Percentiles rank a stretch among this genome's conserved stretches.
phyloP scores from a whole-genome alignment of 2,113 vertebrate genomes.

The Gadus chalcogrammus region DNA sequence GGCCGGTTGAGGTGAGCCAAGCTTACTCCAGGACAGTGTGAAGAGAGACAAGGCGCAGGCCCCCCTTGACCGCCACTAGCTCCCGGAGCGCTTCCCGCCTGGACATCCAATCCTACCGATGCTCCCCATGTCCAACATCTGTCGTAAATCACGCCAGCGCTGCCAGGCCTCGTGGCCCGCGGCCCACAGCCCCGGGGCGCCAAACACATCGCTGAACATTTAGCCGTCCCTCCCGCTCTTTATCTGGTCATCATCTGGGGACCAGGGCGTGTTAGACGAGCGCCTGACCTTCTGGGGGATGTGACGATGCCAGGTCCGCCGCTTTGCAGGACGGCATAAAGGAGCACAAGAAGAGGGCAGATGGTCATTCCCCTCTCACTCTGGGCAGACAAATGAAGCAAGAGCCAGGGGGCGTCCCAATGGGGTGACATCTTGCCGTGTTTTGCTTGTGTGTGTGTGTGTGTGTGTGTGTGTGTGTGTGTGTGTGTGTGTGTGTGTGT shows the following conservation, averaged over 20 bases:
- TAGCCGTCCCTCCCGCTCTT: slow-evolving; percentile 4
- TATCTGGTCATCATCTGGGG: neutral
- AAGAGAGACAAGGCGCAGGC: slow-evolving; percentile 27
- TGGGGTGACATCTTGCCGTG: slow-evolving; percentile 17
- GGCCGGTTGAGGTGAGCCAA: slow-evolving; percentile 8
- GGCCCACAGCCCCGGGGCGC: neutral
- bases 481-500: too few species aligned
- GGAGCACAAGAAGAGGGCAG: slow-evolving; percentile 39
- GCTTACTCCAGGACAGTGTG: slow-evolving; percentile 28
- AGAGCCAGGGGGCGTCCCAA: neutral
- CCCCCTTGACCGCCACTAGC: neutral
- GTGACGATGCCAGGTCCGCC: neutral
- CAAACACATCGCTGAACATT: slow-evolving; percentile 8
- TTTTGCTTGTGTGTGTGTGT: slow-evolving; percentile 29
- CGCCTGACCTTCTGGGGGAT: too few species aligned
- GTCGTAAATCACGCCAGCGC: slow-evolving; percentile 28
- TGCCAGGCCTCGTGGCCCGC: neutral
- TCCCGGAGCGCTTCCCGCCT: neutral
- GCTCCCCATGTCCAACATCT: slow-evolving; percentile 24
- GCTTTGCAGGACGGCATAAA: neutral
- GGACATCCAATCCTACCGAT: slow-evolving; percentile 27
- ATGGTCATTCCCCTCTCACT: slow-evolving; percentile 10
- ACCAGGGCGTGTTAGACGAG: too few species aligned
- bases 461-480: too few species aligned
- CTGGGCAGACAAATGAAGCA: too few species aligned